A percentile compares a stretch with the other conserved stretches of the same genome.
These are phyloP conservation scores for Spisula subtruncata DNA, from an alignment of 2,888 invertebrate genomes.

Conservation along the genomic window DNA sequence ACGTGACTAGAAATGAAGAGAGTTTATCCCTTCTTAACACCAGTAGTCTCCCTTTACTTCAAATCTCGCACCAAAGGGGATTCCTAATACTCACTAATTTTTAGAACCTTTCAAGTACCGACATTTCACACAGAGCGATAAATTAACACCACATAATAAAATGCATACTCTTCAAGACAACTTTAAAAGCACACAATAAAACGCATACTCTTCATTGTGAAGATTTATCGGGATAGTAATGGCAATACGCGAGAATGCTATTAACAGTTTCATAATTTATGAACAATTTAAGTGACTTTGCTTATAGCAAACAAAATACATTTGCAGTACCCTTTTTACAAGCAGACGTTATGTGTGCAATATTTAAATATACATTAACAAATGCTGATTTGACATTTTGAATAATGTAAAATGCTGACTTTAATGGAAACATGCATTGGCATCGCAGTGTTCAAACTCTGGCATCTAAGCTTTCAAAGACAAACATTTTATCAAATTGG, in stretches of 20 bases:
- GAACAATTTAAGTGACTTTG: not conserved
- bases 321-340: not conserved
- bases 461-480: no score
- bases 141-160: not conserved
- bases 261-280: not conserved
- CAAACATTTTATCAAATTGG: no score
- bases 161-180: not conserved
- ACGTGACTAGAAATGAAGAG: not conserved
- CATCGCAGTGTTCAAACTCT: no score
- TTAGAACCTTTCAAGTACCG: not conserved
- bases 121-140: not conserved
- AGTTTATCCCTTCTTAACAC: not conserved
- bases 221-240: not conserved
- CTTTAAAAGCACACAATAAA: not conserved
- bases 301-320: constrained; percentile 1
- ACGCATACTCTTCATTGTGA: not conserved
- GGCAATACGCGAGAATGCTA: not conserved
- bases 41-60: not conserved
- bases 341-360: not conserved
- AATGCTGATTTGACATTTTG: constrained; percentile 9
- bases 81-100: no score
- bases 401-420: not conserved
- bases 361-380: constrained; percentile 5
- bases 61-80: not conserved
- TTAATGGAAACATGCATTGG: not conserved